A percentile compares a stretch with the other conserved stretches of the same genome.
These are phyloP conservation scores for Papilio elwesi DNA, from an alignment of 2,888 invertebrate genomes.

Conservation along the genomic window DNA sequence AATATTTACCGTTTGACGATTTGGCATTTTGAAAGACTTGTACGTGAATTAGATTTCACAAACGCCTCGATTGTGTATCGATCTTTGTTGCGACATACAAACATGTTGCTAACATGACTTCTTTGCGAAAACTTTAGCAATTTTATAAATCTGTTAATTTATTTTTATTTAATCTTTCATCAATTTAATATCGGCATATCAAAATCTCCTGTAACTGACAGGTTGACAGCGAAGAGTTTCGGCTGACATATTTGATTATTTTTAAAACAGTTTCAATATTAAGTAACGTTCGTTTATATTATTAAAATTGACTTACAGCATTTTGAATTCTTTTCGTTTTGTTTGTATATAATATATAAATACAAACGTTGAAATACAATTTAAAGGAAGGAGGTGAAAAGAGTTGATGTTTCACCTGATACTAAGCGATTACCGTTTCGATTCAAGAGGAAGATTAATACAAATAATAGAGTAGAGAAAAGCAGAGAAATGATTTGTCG, in stretches of 20 bases:
- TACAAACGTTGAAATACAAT: no score
- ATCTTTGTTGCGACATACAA: background rate
- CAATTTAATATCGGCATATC: background rate
- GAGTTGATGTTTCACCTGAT: no score
- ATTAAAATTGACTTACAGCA: background rate
- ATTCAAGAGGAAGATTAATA: no score
- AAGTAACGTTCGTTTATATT: background rate
- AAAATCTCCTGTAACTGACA: conserved; percentile 4
- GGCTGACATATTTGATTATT: background rate
- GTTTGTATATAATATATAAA: no score
- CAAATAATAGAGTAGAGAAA: no score
- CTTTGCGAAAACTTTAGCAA: background rate
- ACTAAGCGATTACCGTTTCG: no score
- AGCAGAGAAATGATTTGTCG: no score
- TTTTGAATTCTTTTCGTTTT: no score
- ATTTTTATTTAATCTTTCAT: background rate
- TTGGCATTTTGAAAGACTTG: conserved; percentile 4
- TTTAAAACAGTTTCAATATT: background rate
- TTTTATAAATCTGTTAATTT: background rate
- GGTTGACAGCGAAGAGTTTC: conserved; percentile 10
- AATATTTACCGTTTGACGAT: conserved; percentile 1
- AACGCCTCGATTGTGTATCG: background rate
- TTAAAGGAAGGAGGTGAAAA: no score
- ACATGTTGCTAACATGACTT: conserved; percentile 2
- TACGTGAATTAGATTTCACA: background rate